Percentiles rank a stretch among this genome's conserved stretches.
These are phyloP conservation scores for Hoplias malabaricus DNA, from an alignment of 2,113 vertebrate species.

Conservation along the genomic window DNA sequence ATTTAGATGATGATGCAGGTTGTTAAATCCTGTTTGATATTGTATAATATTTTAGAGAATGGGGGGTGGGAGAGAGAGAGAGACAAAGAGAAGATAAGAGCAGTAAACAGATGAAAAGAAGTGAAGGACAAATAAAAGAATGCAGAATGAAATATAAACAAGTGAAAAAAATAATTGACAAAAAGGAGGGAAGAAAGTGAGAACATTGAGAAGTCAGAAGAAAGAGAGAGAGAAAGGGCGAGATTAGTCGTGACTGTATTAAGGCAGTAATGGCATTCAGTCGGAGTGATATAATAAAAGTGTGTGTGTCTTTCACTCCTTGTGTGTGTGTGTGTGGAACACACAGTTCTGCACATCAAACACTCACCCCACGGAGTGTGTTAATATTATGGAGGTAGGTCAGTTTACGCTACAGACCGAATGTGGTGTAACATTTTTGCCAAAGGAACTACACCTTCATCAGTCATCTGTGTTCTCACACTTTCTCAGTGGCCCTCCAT, in stretches of 20 bases:
- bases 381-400: too few relatives aligned
- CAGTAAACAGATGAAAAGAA: background rate
- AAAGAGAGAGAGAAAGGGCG: background rate
- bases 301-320: too few relatives aligned
- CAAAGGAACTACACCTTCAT: too few relatives aligned
- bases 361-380: too few relatives aligned
- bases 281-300: background rate
- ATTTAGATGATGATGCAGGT: background rate
- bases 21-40: background rate
- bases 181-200: background rate
- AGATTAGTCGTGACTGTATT: background rate
- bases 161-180: background rate
- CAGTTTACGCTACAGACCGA: too few relatives aligned
- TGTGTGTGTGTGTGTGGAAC: background rate
- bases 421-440: too few relatives aligned
- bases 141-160: background rate
- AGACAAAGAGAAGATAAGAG: background rate
- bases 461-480: too few relatives aligned
- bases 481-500: too few relatives aligned
- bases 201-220: background rate
- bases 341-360: too few relatives aligned
- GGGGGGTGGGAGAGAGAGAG: background rate
- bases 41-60: background rate
- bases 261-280: too few relatives aligned
- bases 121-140: background rate